Conservation (phyloP, 2,113 vertebrate species). For the Piliocolobus tephrosceles region DNA sequence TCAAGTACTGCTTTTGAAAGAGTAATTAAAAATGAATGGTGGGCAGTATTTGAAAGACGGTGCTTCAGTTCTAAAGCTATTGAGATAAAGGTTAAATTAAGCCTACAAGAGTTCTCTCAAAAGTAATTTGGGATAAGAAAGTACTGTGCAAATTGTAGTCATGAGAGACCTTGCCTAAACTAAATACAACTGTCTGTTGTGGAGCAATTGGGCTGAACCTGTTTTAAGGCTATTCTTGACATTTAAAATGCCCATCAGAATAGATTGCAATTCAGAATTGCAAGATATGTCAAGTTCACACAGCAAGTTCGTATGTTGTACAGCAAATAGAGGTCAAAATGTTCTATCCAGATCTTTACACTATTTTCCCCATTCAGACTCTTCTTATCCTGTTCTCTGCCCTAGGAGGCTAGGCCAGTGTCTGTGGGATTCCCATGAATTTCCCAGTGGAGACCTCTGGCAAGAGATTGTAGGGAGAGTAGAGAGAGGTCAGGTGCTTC, state of each 20-base stretch:
- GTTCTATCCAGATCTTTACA: background rate
- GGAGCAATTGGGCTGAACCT: background rate
- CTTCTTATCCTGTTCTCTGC: background rate
- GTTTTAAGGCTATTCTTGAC: background rate
- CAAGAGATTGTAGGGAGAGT: background rate
- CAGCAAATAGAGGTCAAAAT: background rate
- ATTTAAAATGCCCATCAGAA: background rate
- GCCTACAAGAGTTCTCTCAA: background rate
- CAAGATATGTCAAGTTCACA: background rate
- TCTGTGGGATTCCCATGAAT: background rate
- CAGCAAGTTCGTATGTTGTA: background rate
- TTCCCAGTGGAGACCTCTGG: background rate
- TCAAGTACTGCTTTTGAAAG: slow-evolving; percentile 56
- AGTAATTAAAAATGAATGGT: slow-evolving; percentile 59
- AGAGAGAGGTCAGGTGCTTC: background rate
- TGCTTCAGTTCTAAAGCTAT: slow-evolving; percentile 44
- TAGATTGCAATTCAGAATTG: background rate
- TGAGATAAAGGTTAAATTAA: slow-evolving; percentile 62
- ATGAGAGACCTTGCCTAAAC: background rate
- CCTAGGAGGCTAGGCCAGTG: background rate
- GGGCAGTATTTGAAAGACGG: slow-evolving; percentile 46
- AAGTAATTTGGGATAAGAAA: slow-evolving; percentile 36
- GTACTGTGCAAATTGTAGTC: background rate
- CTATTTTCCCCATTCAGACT: background rate
- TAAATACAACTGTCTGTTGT: background rate